These are phyloP conservation scores for Oreochromis aureus DNA, from an alignment of 2,113 vertebrate species.

Conservation along the genomic window DNA sequence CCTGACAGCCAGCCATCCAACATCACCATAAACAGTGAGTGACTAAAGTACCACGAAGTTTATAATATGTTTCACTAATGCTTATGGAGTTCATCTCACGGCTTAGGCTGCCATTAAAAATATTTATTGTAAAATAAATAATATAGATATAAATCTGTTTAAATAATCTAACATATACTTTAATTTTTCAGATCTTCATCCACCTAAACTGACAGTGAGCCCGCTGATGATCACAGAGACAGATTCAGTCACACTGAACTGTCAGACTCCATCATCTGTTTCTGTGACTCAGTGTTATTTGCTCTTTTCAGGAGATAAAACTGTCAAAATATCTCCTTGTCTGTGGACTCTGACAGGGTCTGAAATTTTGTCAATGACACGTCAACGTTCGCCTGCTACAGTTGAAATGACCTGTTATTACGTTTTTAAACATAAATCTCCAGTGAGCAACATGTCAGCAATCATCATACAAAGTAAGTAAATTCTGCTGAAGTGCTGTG, in stretches of 20 bases:
- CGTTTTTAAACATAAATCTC: neutral
- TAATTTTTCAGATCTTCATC: no score
- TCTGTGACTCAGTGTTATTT: rapidly evolving
- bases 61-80: no score
- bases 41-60: no score
- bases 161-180: no score
- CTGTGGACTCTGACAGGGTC: neutral
- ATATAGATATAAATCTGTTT: no score
- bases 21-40: no score
- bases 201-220: no score
- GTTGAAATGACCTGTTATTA: conserved; percentile 1
- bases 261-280: neutral
- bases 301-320: rapidly evolving
- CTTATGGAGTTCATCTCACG: no score
- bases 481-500: neutral
- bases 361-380: neutral
- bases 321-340: rapidly evolving
- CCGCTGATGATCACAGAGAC: neutral
- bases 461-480: neutral
- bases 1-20: no score
- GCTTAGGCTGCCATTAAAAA: no score
- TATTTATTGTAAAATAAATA: no score
- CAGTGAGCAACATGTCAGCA: neutral
- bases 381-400: neutral
- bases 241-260: neutral